Evolutionary conservation across 2,888 invertebrate genomes (phyloP).

Genomic region (Papilio elwesi): DNA sequence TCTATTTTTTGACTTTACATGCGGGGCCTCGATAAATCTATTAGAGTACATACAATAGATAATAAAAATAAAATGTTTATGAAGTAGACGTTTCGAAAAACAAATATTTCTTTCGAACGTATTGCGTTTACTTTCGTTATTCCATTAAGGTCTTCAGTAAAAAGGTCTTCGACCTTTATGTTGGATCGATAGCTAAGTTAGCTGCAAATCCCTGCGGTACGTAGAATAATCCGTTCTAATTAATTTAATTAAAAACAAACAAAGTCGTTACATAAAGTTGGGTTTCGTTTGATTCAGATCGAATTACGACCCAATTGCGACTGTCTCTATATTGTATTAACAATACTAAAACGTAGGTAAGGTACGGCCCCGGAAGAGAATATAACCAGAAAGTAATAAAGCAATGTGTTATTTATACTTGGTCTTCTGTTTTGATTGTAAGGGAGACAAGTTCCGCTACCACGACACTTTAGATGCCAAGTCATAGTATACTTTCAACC

Average conservation of each 20-base stretch:
- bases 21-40: slow-evolving; percentile 61
- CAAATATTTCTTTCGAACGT: slow-evolving; percentile 4
- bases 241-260: slow-evolving; percentile 80
- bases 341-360: neutral
- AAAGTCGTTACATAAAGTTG: slow-evolving; percentile 55
- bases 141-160: slow-evolving; percentile 39
- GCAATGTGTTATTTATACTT: slow-evolving; percentile 1
- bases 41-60: slow-evolving; percentile 45
- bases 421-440: too few relatives aligned
- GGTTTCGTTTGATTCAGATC: slow-evolving; percentile 37
- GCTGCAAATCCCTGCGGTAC: slow-evolving; percentile 68
- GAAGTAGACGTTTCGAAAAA: neutral
- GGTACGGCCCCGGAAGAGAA: neutral
- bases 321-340: slow-evolving; percentile 14
- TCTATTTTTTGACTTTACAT: slow-evolving; percentile 72
- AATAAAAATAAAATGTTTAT: slow-evolving; percentile 46
- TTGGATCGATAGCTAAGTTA: slow-evolving; percentile 61
- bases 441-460: neutral
- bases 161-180: slow-evolving; percentile 42
- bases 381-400: neutral
- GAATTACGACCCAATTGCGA: slow-evolving; percentile 36
- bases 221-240: slow-evolving; percentile 74
- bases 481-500: too few relatives aligned
- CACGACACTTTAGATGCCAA: neutral
- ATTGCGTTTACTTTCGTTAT: slow-evolving; percentile 26